Base-by-base conservation (phyloP, 2,888 invertebrate genomes). In the Ectemnius lituratus region DNA sequence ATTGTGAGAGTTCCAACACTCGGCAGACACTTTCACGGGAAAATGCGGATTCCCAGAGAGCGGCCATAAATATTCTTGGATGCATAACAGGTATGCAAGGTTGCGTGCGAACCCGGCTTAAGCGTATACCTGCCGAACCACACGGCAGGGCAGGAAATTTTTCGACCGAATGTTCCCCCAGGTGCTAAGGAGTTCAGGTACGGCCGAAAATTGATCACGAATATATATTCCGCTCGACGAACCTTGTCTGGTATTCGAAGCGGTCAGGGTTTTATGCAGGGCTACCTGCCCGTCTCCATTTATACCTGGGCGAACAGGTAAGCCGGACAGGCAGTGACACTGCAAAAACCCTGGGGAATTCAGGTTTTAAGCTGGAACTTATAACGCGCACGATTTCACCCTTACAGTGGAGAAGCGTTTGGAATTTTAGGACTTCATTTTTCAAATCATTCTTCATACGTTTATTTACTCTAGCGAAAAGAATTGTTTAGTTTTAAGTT, bases 241-340 rank as follows among this genome's bases (percentile, higher is more conserved):
- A 68, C 23, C 56, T 23, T 58, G 16, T 37, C 60, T 52, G 67
- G 59, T 28, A 57, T 79, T 78, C 81, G 68, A 81, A 81, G 75
- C 78, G 68, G 72, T 45, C 56, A n/a, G 28, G 23, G 58, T 61
- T 23, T 68, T 61, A 59, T 47, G 45, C 23, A 45, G 16, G 59
- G 76, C 57, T 37, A 37, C 37, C 37, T 37, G n/a, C 28, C 13
- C 11, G 11, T 37, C 13, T 66, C 67, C 28, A 46, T 65, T 70
- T 72, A 58, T 81, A 81, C 81, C 75, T 75, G 78, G 57, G 20
- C 62, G n/a, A 27, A 20, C 71, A 76, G 70, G 74, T 77, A 78
- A 69, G 62, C 37, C 62, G 59, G 75, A 18, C 69, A 67, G 18
- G 59, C 66, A 75, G 70, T 74, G 75, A 76, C 76, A 61, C 62